Evolutionary conservation across 2,113 vertebrate species (phyloP).

Genomic region (Nyctibius bracteatus): DNA sequence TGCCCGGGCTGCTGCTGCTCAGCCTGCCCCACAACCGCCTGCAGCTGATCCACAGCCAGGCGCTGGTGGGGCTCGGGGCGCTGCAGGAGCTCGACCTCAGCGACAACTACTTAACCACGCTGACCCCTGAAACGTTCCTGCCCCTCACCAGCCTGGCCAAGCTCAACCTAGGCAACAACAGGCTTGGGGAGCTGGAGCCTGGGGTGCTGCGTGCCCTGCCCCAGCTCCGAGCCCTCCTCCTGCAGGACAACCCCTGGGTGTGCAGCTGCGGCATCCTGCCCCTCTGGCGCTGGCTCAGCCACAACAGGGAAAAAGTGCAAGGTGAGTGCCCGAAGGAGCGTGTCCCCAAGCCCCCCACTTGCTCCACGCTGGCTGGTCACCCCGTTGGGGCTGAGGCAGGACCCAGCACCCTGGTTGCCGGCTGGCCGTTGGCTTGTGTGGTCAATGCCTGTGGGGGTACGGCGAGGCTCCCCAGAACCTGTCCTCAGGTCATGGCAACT

Average conservation of each 20-base stretch:
- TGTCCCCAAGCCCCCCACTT: neutral
- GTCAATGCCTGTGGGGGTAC: rapidly evolving
- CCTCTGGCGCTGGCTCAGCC: slow-evolving; percentile 70
- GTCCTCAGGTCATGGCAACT: neutral
- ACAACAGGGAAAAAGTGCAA: slow-evolving; percentile 55
- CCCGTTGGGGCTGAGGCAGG: neutral
- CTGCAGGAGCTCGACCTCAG: slow-evolving; percentile 73
- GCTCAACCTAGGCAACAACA: slow-evolving; percentile 66
- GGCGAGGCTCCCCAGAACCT: neutral
- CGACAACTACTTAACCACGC: slow-evolving; percentile 56
- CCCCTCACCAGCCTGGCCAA: slow-evolving; percentile 46
- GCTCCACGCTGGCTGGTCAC: rapidly evolving
- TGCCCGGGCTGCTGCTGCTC: slow-evolving; percentile 31
- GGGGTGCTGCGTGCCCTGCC: slow-evolving; percentile 11
- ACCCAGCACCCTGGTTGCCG: neutral
- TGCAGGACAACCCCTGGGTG: slow-evolving; percentile 74
- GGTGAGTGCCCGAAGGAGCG: slow-evolving; percentile 45
- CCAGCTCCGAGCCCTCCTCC: slow-evolving; percentile 40
- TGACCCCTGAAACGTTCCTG: slow-evolving; percentile 61
- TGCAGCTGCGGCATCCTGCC: slow-evolving; percentile 73
- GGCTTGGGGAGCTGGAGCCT: slow-evolving; percentile 46
- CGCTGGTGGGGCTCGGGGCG: slow-evolving; percentile 56
- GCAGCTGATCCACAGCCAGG: slow-evolving; percentile 58
- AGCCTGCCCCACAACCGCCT: slow-evolving; percentile 69
- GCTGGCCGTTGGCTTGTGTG: rapidly evolving